These are phyloP conservation scores for Coregonus clupeaformis DNA, from an alignment of 2,113 vertebrate genomes.

Conservation along the genomic window DNA sequence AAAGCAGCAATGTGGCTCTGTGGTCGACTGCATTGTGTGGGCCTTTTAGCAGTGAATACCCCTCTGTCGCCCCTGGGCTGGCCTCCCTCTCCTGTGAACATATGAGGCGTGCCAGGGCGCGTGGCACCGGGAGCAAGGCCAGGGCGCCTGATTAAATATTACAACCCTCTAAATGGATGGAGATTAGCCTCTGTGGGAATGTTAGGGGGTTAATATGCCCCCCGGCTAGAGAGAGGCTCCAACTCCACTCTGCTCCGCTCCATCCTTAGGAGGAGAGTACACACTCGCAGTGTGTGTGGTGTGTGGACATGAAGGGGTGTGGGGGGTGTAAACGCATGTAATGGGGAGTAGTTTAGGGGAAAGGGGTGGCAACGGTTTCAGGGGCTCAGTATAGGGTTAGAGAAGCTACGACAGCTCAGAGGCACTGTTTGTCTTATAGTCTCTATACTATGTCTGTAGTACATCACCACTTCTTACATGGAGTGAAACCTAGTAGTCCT, in stretches of 20 bases:
- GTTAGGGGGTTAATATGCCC: constrained; percentile 68
- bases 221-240: constrained; percentile 36
- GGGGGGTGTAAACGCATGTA: constrained; percentile 29
- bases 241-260: background rate
- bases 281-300: constrained; percentile 15
- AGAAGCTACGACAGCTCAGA: background rate
- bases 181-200: constrained; percentile 76
- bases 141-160: constrained; percentile 74
- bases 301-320: constrained; percentile 11
- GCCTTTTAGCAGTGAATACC: constrained; percentile 65
- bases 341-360: constrained; percentile 37
- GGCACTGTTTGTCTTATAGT: no score
- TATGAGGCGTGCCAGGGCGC: constrained; percentile 62
- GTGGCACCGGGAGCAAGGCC: constrained; percentile 55
- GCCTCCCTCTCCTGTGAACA: constrained; percentile 58
- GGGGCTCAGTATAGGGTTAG: background rate
- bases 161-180: constrained; percentile 72
- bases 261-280: constrained; percentile 8
- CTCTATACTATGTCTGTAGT: no score
- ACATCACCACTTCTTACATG: no score
- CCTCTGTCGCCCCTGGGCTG: constrained; percentile 63
- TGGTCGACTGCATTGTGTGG: constrained; percentile 39
- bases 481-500: no score
- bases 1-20: no score
- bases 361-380: constrained; percentile 38